Conservation (phyloP, 2,888 invertebrate species). For the Anarsia innoxiella region DNA sequence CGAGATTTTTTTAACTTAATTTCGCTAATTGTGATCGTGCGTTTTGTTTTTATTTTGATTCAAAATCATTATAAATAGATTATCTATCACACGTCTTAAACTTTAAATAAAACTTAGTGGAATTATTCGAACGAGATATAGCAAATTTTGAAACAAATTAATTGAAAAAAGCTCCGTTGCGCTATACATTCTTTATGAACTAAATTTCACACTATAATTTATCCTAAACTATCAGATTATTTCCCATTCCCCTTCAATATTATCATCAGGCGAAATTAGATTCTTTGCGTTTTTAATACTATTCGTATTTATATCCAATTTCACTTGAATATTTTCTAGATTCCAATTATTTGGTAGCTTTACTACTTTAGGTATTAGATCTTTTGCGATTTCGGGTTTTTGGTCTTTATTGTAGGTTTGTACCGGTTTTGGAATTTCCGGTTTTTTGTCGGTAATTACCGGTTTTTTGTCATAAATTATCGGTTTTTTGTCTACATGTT, state of each 20-base stretch:
- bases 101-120: no score
- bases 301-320: constrained; percentile 44
- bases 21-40: no score
- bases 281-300: constrained; percentile 33
- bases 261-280: constrained; percentile 53
- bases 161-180: neutral
- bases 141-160: neutral
- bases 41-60: no score
- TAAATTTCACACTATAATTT: no score
- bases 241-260: constrained; percentile 64
- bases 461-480: constrained; percentile 14
- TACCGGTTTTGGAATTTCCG: constrained; percentile 11
- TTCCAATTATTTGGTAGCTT: constrained; percentile 77
- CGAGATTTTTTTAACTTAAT: no score
- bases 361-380: constrained; percentile 64
- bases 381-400: constrained; percentile 26
- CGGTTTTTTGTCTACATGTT: constrained; percentile 14
- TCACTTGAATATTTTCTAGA: constrained; percentile 63
- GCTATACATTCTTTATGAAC: neutral
- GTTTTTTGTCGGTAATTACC: constrained; percentile 14
- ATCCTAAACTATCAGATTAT: constrained; percentile 53
- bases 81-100: no score
- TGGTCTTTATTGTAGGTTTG: constrained; percentile 5
- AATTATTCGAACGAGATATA: no score
- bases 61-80: no score